These are phyloP conservation scores for Myiopsitta monachus DNA, from an alignment of 2,113 vertebrate species.

Conservation along the genomic window DNA sequence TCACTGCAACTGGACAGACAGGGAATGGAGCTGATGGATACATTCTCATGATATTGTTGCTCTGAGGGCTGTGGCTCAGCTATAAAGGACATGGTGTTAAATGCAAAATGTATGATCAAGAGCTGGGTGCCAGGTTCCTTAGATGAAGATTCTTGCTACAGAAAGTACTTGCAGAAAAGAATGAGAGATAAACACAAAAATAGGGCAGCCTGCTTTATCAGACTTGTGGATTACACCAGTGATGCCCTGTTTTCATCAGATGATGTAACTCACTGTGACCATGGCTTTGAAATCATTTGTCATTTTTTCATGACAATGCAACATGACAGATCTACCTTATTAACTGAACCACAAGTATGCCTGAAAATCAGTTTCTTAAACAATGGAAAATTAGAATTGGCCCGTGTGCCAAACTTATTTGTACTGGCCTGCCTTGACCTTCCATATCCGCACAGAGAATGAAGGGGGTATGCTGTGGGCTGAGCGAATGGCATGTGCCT, in stretches of 20 bases:
- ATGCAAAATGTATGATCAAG: neutral
- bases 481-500: neutral
- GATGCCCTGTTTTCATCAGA: neutral
- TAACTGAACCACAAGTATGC: neutral
- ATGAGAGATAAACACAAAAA: neutral
- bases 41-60: neutral
- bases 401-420: neutral
- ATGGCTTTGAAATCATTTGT: accelerated
- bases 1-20: neutral
- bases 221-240: neutral
- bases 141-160: neutral
- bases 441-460: neutral
- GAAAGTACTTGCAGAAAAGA: neutral
- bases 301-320: neutral
- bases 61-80: neutral
- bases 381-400: neutral
- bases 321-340: neutral
- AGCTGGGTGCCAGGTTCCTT: neutral
- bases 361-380: neutral
- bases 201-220: neutral
- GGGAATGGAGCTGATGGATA: neutral
- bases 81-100: neutral
- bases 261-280: neutral
- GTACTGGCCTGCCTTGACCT: neutral
- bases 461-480: neutral